Evolutionary conservation across 2,113 vertebrate genomes (phyloP), one percentile per base, ranked within the genome.

Genomic region (Sapajus apella): DNA sequence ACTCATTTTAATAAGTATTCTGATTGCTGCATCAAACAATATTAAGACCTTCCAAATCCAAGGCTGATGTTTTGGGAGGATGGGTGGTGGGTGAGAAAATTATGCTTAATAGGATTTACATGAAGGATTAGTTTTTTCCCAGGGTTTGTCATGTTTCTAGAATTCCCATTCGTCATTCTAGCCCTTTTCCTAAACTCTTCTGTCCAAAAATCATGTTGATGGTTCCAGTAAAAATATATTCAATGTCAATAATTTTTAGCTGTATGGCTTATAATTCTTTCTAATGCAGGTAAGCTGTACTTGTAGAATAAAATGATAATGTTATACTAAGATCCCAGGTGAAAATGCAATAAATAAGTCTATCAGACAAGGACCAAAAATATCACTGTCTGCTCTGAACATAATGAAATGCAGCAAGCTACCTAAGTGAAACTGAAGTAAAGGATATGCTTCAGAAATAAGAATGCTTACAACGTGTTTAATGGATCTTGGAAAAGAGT

Each of bases 401-500:
- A n/a, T 76, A 95, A 94, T 93, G 64, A 90, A 96, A 95, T 90
- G 56, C 50, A 91, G 55, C 37, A n/a, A 87, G 82, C 56, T 75
- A 72, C n/a, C 50, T 97, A 89, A 95, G 83, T 97, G 61, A 93
- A 95, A 95, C 92, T 45, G 90, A 93, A 95, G n/a, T 30, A 6
- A 11, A 73, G 13, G n/a, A 35, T 64, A 70, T 84, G 43, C 72
- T 97, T 93, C 52, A 94, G 83, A 87, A 95, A 97, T 81, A 93
- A 84, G 75, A 89, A 96, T 43, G 37, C 80, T 92, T 96, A 79
- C 20, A 92, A 92, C 96, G 93, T 77, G 21, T 95, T 95, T 90
- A 95, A 97, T 80, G 80, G 83, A 84, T 93, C 97, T 43, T 95
- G 80, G 47, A 72, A 94, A 95, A 93, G 61, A 97, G 93, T 64